phyloP scores from a whole-genome alignment of 1,140 invertebrate genomes.

The Onthophagus taurus region DNA sequence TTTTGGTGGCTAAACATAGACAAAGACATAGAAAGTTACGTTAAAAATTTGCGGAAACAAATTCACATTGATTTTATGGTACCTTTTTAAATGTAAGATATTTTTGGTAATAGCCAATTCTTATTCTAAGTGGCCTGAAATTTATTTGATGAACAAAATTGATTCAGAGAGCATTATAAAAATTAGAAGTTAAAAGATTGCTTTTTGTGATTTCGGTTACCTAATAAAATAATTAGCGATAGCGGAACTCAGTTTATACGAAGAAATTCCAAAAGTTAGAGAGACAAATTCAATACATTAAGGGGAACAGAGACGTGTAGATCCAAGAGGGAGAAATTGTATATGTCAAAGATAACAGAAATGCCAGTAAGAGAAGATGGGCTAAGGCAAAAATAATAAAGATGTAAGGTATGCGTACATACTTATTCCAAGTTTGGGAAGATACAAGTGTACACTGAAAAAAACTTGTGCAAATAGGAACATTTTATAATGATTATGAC shows the following conservation, averaged over 20 bases:
- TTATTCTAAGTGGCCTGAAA: conserved; percentile 38
- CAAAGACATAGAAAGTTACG: conserved; percentile 29
- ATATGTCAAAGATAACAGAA: conserved; percentile 20
- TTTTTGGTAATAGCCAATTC: conserved; percentile 39
- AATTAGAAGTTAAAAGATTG: conserved; percentile 10
- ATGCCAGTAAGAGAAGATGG: conserved; percentile 20
- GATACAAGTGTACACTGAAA: background rate
- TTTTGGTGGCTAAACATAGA: conserved; percentile 37
- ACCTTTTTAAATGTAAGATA: conserved; percentile 32
- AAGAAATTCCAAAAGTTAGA: conserved; percentile 7
- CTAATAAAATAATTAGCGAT: conserved; percentile 11
- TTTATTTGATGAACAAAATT: conserved; percentile 16
- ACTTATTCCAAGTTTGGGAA: conserved; percentile 14
- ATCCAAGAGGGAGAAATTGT: conserved; percentile 21
- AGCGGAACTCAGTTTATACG: conserved; percentile 16
- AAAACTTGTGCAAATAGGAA: background rate
- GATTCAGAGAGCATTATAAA: conserved; percentile 3
- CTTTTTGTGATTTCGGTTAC: conserved; percentile 13
- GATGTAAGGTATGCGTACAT: conserved; percentile 4
- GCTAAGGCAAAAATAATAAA: conserved; percentile 9
- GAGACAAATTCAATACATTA: background rate
- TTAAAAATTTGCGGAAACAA: conserved; percentile 29
- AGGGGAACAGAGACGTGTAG: conserved; percentile 14
- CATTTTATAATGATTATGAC: background rate
- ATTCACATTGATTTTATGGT: conserved; percentile 44